phyloP scores from a whole-genome alignment of 53 echinoderm and acorn worm genomes.

The Paelopatides confundens region DNA sequence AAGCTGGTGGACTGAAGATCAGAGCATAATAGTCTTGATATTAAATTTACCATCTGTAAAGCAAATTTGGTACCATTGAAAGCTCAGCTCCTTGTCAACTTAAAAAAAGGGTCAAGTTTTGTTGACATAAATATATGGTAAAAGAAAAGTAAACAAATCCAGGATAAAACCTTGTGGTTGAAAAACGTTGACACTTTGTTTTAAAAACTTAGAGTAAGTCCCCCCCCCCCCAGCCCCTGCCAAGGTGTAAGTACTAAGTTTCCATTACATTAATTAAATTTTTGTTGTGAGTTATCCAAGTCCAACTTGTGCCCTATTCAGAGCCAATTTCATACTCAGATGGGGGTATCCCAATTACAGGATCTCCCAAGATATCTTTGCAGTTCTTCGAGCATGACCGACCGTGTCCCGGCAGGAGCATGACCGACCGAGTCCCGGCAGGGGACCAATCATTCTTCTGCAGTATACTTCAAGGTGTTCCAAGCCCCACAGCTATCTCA shows the following conservation, averaged over 20 bases:
- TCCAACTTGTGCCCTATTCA: conserved; percentile 27
- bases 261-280: conserved; percentile 4
- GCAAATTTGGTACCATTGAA: too few species aligned
- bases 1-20: too few species aligned
- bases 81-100: too few species aligned
- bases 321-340: conserved; percentile 22
- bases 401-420: background rate
- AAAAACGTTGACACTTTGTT: conserved; percentile 15
- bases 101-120: too few species aligned
- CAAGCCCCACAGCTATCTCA: conserved; percentile 17
- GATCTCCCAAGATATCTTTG: background rate
- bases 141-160: too few species aligned
- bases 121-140: too few species aligned
- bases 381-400: background rate
- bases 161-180: too few species aligned
- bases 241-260: conserved; percentile 6
- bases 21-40: too few species aligned
- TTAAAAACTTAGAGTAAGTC: background rate
- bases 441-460: background rate
- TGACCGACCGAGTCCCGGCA: background rate
- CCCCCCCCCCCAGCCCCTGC: background rate
- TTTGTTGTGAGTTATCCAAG: conserved; percentile 40
- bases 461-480: conserved; percentile 32
- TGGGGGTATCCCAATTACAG: conserved; percentile 39
- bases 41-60: too few species aligned